Evolutionary conservation across 30 jellyfish, hydroid and myxozoan species (phyloP).

Genomic region (Mastigias papua): DNA sequence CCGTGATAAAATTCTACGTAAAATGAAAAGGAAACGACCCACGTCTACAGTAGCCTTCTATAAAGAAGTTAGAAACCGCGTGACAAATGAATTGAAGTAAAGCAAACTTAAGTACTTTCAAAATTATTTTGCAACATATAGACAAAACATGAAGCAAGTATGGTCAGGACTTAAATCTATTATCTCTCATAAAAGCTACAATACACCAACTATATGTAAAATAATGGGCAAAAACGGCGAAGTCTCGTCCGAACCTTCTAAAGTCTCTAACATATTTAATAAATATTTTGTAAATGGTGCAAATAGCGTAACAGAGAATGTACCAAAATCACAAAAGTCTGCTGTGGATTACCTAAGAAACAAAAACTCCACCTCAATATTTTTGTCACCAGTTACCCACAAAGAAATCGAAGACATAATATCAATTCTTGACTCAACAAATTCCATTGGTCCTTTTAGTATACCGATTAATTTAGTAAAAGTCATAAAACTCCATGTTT

Average conservation of each 20-base stretch:
- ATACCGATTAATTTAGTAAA: constrained; percentile 13
- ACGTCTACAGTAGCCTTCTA: too few relatives aligned
- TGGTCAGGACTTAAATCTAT: constrained; percentile 12
- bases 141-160: constrained; percentile 11
- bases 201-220: constrained; percentile 9
- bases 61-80: too few relatives aligned
- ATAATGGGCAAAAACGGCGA: constrained; percentile 17
- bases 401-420: constrained; percentile 30
- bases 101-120: too few relatives aligned
- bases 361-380: constrained; percentile 6
- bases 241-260: background rate
- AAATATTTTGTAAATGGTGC: background rate
- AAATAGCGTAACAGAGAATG: background rate
- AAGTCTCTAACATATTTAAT: background rate
- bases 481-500: background rate
- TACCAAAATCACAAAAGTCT: background rate
- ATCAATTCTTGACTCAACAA: constrained; percentile 15
- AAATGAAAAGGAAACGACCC: too few relatives aligned
- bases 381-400: constrained; percentile 23
- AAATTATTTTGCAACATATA: too few relatives aligned
- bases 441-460: constrained; percentile 16
- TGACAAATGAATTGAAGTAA: too few relatives aligned
- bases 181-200: constrained; percentile 10
- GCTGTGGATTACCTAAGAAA: constrained; percentile 24
- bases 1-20: too few relatives aligned